phyloP scores from a whole-genome alignment of 2,888 invertebrate species.

The Callimorpha dominula region DNA sequence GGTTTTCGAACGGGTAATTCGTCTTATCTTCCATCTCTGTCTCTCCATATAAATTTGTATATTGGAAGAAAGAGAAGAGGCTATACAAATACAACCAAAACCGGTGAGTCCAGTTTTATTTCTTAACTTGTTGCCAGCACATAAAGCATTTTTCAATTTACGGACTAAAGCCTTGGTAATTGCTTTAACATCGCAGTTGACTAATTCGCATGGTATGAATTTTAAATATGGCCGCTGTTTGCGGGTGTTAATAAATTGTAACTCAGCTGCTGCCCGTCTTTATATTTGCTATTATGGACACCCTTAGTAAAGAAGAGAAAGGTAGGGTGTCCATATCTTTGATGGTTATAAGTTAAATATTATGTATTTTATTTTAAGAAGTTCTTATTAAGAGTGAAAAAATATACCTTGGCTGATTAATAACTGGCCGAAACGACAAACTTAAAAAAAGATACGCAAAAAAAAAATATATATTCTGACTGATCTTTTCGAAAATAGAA shows the following conservation, averaged over 20 bases:
- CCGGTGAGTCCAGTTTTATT: slow-evolving; percentile 76
- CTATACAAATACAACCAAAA: slow-evolving; percentile 58
- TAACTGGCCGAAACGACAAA: no score
- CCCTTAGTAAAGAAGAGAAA: slow-evolving; percentile 27
- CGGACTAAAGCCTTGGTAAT: slow-evolving; percentile 68
- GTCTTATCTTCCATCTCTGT: slow-evolving; percentile 64
- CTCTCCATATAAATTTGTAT: slow-evolving; percentile 26
- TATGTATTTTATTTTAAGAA: not conserved
- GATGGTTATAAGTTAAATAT: not conserved
- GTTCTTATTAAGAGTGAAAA: not conserved
- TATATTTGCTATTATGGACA: slow-evolving; percentile 49
- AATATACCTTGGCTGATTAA: no score
- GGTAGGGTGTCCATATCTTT: slow-evolving; percentile 22
- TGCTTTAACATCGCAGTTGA: slow-evolving; percentile 67
- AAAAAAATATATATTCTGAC: no score
- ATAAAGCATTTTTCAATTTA: slow-evolving; percentile 81
- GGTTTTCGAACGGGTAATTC: slow-evolving; percentile 77
- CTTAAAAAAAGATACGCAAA: no score
- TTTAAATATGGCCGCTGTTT: slow-evolving; percentile 68
- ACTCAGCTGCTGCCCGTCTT: slow-evolving; percentile 64
- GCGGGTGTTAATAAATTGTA: slow-evolving; percentile 58
- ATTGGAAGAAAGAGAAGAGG: slow-evolving; percentile 53
- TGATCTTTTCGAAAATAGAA: no score
- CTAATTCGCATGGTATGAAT: slow-evolving; percentile 77
- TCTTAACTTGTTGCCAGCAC: slow-evolving; percentile 81